Conservation (phyloP, 2,113 vertebrate genomes). For the Hypanus sabinus region DNA sequence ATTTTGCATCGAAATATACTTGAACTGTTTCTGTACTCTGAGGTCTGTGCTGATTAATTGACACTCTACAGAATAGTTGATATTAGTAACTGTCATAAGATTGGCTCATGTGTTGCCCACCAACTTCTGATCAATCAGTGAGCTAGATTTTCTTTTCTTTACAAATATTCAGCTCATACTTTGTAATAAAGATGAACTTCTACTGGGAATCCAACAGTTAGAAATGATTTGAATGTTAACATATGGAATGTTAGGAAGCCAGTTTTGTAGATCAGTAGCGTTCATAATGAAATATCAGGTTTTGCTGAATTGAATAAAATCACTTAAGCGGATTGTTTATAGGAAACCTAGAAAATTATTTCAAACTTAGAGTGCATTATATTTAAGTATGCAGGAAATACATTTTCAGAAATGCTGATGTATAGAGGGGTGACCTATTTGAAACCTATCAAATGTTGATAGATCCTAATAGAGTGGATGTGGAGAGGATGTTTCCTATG, state of each 20-base stretch:
- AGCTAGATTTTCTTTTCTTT: not conserved
- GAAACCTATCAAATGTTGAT: no score
- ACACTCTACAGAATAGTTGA: not conserved
- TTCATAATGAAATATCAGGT: no score
- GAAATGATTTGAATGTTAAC: not conserved
- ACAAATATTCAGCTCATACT: not conserved
- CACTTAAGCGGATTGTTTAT: not conserved
- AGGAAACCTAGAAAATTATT: not conserved
- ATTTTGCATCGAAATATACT: not conserved
- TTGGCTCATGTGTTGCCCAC: not conserved
- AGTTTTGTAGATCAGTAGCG: no score
- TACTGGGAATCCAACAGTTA: not conserved
- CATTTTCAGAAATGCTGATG: not conserved
- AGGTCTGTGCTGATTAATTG: not conserved
- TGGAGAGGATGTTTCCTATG: no score
- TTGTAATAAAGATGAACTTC: not conserved
- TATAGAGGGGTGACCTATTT: not conserved
- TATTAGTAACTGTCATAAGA: not conserved
- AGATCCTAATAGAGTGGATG: no score
- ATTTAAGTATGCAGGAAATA: not conserved
- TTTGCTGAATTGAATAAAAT: not conserved
- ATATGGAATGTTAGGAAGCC: not conserved
- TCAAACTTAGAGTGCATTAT: not conserved
- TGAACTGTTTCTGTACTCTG: not conserved
- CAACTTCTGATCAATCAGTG: not conserved